Evolutionary conservation across 64 coral and sea anemone species (phyloP).

Genomic region (Platygyra sinensis): DNA sequence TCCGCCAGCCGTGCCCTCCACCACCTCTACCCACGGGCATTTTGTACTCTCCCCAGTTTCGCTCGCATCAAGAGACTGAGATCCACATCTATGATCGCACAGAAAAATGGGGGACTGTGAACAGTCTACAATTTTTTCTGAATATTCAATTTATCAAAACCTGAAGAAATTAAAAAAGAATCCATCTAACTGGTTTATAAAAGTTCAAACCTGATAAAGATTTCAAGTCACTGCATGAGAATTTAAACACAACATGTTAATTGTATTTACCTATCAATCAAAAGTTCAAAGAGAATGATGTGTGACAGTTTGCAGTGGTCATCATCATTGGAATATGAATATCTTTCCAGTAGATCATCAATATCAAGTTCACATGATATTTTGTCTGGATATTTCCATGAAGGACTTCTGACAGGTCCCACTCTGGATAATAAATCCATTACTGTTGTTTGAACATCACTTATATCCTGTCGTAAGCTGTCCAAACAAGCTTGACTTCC

Average conservation of each 20-base stretch:
- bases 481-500: conserved; percentile 83
- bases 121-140: no score
- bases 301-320: conserved; percentile 96
- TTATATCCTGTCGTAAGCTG: conserved; percentile 78
- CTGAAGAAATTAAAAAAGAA: no score
- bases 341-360: conserved; percentile 80
- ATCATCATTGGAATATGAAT: conserved; percentile 88
- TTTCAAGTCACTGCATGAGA: no score
- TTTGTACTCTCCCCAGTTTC: no score
- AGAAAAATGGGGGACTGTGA: no score
- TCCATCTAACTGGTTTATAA: no score
- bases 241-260: background rate
- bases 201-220: no score
- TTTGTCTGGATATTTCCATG: conserved; percentile 99
- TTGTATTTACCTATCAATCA: conserved; percentile 93
- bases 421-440: conserved; percentile 85
- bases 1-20: no score
- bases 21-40: no score
- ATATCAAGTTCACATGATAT: conserved; percentile 94
- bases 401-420: conserved; percentile 82
- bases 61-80: no score
- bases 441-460: conserved; percentile 79
- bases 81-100: no score
- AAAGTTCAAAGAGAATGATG: conserved; percentile 95
- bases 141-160: no score